Conservation (phyloP, 2,113 vertebrate species). For the Pantherophis guttatus region DNA sequence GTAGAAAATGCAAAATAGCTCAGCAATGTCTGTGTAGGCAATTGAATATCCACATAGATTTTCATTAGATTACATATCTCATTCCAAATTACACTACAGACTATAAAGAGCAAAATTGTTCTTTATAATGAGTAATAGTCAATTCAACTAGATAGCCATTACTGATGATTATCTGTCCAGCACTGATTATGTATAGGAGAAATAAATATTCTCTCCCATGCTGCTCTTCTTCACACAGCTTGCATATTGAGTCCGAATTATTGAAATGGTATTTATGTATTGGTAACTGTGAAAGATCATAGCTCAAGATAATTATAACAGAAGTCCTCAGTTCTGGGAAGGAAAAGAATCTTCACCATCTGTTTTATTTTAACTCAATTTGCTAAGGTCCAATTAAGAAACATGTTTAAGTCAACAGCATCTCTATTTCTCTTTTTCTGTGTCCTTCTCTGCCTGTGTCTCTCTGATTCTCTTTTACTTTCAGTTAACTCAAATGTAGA, state of each 20-base stretch:
- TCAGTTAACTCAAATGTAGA: neutral
- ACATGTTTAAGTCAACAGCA: constrained; percentile 7
- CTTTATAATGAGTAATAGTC: neutral
- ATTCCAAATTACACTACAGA: neutral
- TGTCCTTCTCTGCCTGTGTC: neutral
- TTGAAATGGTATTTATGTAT: constrained; percentile 20
- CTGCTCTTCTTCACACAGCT: neutral
- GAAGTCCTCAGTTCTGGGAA: neutral
- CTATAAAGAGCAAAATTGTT: neutral
- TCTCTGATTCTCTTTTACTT: neutral
- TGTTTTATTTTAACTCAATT: constrained; percentile 23
- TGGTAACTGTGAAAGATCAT: constrained; percentile 26
- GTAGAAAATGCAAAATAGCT: neutral
- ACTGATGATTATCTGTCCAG: neutral
- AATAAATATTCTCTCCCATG: neutral
- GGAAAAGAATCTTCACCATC: constrained; percentile 4
- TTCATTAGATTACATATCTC: neutral
- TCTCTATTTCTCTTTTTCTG: neutral
- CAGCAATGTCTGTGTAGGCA: neutral
- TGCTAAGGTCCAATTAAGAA: constrained; percentile 22
- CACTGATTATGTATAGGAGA: neutral
- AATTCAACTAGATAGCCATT: neutral
- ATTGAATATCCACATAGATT: neutral
- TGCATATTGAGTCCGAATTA: neutral
- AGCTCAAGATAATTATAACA: constrained; percentile 22